These are phyloP conservation scores for Teleopsis dalmanni DNA, from an alignment of 1,140 invertebrate genomes.

Conservation along the genomic window DNA sequence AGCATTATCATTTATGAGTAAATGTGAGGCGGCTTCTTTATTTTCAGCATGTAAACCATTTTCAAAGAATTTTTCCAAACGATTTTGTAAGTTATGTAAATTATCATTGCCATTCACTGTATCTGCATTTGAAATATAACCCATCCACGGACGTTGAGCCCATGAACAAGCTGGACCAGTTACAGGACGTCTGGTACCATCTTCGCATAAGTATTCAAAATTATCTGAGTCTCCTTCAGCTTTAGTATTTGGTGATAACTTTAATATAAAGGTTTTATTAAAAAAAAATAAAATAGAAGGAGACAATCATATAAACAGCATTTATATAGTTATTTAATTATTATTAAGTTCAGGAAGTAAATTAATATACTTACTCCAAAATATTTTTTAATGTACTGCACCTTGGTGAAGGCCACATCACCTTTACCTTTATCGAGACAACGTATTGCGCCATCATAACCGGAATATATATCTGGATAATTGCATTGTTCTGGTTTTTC, in stretches of 20 bases:
- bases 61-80: constrained; percentile 35
- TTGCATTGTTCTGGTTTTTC: constrained; percentile 65
- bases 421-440: constrained; percentile 72
- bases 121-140: constrained; percentile 58
- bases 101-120: constrained; percentile 47
- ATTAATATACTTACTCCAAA: constrained; percentile 56
- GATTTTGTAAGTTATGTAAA: constrained; percentile 32
- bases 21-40: constrained; percentile 40
- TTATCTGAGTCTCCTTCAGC: constrained; percentile 50
- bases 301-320: not conserved
- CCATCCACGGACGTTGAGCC: constrained; percentile 74
- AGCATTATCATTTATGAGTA: constrained; percentile 51
- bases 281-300: not conserved
- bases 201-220: constrained; percentile 71
- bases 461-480: constrained; percentile 73
- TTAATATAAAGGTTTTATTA: not conserved
- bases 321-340: too few species aligned
- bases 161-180: constrained; percentile 64
- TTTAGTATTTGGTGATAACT: constrained; percentile 23
- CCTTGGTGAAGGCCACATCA: constrained; percentile 77
- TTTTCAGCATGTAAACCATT: constrained; percentile 36
- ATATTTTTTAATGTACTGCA: constrained; percentile 68
- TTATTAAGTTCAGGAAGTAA: too few species aligned
- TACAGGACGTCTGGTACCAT: constrained; percentile 63
- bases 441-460: constrained; percentile 73